A percentile compares a stretch with the other conserved stretches of the same genome.
Conservation (phyloP, 1,140 invertebrate species). For the Thalassaphorura encarpata region DNA sequence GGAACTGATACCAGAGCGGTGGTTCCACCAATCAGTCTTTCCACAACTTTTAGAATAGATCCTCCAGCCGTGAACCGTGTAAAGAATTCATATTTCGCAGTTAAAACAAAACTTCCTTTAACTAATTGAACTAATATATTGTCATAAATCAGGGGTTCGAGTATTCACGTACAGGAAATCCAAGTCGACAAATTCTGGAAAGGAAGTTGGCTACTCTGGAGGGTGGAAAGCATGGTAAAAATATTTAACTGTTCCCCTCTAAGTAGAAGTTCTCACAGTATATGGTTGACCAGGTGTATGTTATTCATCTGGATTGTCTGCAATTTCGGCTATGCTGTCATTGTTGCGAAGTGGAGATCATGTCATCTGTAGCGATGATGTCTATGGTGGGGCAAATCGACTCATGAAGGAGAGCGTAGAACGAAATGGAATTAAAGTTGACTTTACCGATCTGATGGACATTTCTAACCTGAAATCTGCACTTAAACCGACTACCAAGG, state of each 20-base stretch:
- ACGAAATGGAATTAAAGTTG: constrained; percentile 53
- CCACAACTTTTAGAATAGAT: too few relatives aligned
- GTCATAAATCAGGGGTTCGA: too few relatives aligned
- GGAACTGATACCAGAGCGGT: too few relatives aligned
- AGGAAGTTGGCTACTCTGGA: constrained; percentile 83
- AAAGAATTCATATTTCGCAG: too few relatives aligned
- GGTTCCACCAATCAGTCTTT: too few relatives aligned
- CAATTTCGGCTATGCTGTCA: constrained; percentile 56
- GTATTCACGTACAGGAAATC: too few relatives aligned
- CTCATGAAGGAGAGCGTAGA: not conserved
- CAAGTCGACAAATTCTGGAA: too few relatives aligned
- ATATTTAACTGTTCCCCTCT: not conserved
- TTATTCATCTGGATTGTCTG: constrained; percentile 86
- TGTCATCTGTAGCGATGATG: constrained; percentile 77
- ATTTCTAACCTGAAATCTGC: constrained; percentile 54
- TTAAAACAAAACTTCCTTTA: too few relatives aligned
- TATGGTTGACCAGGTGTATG: constrained; percentile 50
- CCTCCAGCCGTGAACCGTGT: too few relatives aligned
- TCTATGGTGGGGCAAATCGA: constrained; percentile 77
- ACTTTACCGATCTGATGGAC: constrained; percentile 71
- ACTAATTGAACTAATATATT: too few relatives aligned
- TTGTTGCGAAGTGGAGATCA: constrained; percentile 76
- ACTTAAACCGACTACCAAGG: constrained; percentile 75
- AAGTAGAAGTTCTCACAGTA: constrained; percentile 4
- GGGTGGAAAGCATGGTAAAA: constrained; percentile 66